Evolutionary conservation across 2,888 invertebrate species (phyloP).

Genomic region (Endomychus coccineus): DNA sequence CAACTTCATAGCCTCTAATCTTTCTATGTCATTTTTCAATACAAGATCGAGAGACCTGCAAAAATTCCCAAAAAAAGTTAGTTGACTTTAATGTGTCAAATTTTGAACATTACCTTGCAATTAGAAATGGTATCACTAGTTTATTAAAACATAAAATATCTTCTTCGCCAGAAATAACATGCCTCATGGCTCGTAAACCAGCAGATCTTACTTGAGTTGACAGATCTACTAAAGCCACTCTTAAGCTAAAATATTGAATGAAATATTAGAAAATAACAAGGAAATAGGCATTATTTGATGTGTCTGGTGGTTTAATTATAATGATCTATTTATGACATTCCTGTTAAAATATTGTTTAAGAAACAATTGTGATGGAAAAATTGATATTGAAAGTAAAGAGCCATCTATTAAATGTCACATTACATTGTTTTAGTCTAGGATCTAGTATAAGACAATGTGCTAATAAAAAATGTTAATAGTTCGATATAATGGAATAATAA

Average conservation of each 20-base stretch:
- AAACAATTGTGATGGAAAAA: too few species aligned
- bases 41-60: conserved; percentile 80
- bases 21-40: conserved; percentile 85
- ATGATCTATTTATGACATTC: too few species aligned
- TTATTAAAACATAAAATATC: conserved; percentile 74
- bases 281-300: too few species aligned
- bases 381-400: too few species aligned
- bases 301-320: too few species aligned
- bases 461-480: too few species aligned
- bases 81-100: neutral
- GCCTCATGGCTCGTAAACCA: conserved; percentile 77
- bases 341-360: too few species aligned
- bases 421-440: too few species aligned
- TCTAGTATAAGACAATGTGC: too few species aligned
- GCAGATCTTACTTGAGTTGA: conserved; percentile 86
- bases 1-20: conserved; percentile 84
- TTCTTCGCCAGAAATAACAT: conserved; percentile 69
- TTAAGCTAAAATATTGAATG: conserved; percentile 59
- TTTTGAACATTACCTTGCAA: conserved; percentile 53
- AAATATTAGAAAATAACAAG: too few species aligned
- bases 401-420: too few species aligned
- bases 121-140: conserved; percentile 75
- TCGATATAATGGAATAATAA: too few species aligned
- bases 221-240: conserved; percentile 76
- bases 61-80: conserved; percentile 15